Conservation (phyloP, 2,113 vertebrate species). For the Psettodes erumei region DNA sequence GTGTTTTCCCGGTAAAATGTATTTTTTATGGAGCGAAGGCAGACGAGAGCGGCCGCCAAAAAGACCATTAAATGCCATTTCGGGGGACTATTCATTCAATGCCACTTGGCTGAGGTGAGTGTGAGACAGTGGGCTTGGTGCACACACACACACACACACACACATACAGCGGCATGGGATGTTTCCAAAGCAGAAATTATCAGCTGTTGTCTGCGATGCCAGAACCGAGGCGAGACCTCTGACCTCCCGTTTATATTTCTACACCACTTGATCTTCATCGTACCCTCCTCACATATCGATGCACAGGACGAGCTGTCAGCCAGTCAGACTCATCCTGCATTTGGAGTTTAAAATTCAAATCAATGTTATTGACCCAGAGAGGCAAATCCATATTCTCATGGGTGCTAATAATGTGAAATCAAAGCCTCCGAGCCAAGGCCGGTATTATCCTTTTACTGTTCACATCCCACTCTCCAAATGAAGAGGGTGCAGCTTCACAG, state of each 20-base stretch:
- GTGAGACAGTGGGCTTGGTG: too few species aligned
- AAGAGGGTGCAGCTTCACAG: not conserved
- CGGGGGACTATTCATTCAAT: constrained; percentile 26
- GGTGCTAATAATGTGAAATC: not conserved
- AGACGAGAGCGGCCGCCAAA: not conserved
- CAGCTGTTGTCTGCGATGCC: not conserved
- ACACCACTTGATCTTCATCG: constrained; percentile 6
- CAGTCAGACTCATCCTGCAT: not conserved
- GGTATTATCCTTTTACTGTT: not conserved
- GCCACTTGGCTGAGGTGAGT: constrained; percentile 2
- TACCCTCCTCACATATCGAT: not conserved
- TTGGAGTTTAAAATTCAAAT: constrained; percentile 23
- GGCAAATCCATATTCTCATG: constrained; percentile 13
- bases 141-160: too few species aligned
- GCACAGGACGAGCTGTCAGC: constrained; percentile 1
- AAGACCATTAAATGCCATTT: constrained; percentile 24
- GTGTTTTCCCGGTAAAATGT: not conserved
- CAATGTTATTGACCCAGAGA: not conserved
- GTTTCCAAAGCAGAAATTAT: constrained; percentile 17
- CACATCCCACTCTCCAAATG: not conserved
- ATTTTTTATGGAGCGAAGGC: not conserved
- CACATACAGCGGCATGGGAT: not conserved
- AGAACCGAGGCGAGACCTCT: not conserved
- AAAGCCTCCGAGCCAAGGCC: not conserved
- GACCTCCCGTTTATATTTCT: constrained; percentile 4